phyloP scores from a whole-genome alignment of 2,888 invertebrate genomes.

The Amaurobius ferox region DNA sequence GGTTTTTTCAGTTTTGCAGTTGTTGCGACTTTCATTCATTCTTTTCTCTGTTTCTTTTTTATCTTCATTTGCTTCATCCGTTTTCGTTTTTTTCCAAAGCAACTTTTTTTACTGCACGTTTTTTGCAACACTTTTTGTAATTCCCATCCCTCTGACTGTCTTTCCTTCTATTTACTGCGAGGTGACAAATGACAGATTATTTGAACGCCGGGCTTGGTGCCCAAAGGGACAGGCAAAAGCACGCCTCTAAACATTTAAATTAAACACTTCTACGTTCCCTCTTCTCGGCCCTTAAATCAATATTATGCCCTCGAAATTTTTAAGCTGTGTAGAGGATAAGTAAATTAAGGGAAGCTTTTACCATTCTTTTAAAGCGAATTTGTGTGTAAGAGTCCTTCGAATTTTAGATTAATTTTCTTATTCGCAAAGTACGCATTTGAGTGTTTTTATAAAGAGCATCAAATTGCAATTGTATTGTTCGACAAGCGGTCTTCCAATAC shows the following conservation, averaged over 20 bases:
- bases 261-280: slow-evolving; percentile 51
- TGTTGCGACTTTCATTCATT: slow-evolving; percentile 60
- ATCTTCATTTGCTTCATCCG: slow-evolving; percentile 55
- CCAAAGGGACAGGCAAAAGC: slow-evolving; percentile 45
- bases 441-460: slow-evolving; percentile 26
- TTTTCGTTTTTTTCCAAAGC: slow-evolving; percentile 8
- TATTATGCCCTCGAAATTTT: slow-evolving; percentile 54
- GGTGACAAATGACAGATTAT: slow-evolving; percentile 71
- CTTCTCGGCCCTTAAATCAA: slow-evolving; percentile 58
- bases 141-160: slow-evolving; percentile 51
- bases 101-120: slow-evolving; percentile 9
- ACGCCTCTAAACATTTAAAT: slow-evolving; percentile 71
- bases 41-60: slow-evolving; percentile 49
- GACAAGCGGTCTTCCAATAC: slow-evolving; percentile 27
- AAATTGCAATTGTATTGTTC: slow-evolving; percentile 46
- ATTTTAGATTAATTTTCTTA: slow-evolving; percentile 51
- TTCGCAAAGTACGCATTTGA: slow-evolving; percentile 25
- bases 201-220: slow-evolving; percentile 41
- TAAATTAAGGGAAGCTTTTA: slow-evolving; percentile 45
- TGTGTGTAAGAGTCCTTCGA: slow-evolving; percentile 27
- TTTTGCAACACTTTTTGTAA: slow-evolving; percentile 37
- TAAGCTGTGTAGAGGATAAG: slow-evolving; percentile 47
- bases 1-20: slow-evolving; percentile 37
- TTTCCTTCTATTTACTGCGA: slow-evolving; percentile 68
- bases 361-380: slow-evolving; percentile 46